phyloP scores from a whole-genome alignment of 1,140 invertebrate genomes.

The Protaetia brevitarsis region DNA sequence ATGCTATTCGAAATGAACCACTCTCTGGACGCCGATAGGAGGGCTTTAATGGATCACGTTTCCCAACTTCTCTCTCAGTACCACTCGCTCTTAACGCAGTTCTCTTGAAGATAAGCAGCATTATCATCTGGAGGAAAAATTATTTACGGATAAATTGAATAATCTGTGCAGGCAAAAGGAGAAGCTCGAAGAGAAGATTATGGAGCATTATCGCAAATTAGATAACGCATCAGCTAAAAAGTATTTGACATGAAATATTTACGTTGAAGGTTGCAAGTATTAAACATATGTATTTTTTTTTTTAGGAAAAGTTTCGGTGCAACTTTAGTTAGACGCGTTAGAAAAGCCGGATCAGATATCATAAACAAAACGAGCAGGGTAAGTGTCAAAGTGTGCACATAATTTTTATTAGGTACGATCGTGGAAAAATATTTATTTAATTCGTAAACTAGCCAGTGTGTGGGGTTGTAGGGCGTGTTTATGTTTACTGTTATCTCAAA shows the following conservation, averaged over 20 bases:
- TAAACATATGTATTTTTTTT: slow-evolving; percentile 29
- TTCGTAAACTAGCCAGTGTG: too few species aligned
- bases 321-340: slow-evolving; percentile 73
- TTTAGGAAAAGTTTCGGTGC: slow-evolving; percentile 78
- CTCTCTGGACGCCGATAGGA: slow-evolving; percentile 40
- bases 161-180: slow-evolving; percentile 91
- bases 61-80: slow-evolving; percentile 85
- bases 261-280: slow-evolving; percentile 27
- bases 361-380: slow-evolving; percentile 71
- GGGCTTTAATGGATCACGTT: slow-evolving; percentile 87
- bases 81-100: slow-evolving; percentile 85
- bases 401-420: too few species aligned
- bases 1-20: slow-evolving; percentile 44
- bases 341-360: slow-evolving; percentile 84
- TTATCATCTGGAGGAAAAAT: slow-evolving; percentile 88
- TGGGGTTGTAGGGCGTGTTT: too few species aligned
- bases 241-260: slow-evolving; percentile 44
- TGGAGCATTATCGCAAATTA: slow-evolving; percentile 90
- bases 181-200: slow-evolving; percentile 96
- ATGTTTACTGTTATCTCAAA: too few species aligned
- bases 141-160: slow-evolving; percentile 86
- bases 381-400: too few species aligned
- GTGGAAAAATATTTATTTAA: too few species aligned
- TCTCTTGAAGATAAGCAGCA: slow-evolving; percentile 92
- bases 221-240: slow-evolving; percentile 75